These are phyloP conservation scores for Falco novaeseelandiae DNA, from an alignment of 2,797 vertebrate genomes.

Conservation along the genomic window DNA sequence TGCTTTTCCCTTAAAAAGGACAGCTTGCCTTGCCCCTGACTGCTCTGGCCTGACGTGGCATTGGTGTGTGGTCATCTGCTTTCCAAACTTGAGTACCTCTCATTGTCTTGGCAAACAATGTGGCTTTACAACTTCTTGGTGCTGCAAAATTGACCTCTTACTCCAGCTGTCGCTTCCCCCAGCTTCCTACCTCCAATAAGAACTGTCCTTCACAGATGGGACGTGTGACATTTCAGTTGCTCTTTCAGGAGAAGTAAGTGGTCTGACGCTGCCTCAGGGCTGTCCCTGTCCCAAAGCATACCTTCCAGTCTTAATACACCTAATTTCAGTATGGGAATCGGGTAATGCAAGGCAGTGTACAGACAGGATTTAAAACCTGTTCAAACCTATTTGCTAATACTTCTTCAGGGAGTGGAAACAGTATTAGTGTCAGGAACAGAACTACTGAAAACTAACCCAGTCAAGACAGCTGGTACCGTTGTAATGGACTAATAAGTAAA, in stretches of 20 bases:
- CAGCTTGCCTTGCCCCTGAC: background rate
- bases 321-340: background rate
- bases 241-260: background rate
- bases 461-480: background rate
- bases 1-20: background rate
- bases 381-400: rapidly evolving
- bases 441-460: background rate
- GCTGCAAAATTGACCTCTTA: background rate
- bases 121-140: background rate
- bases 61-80: background rate
- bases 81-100: background rate
- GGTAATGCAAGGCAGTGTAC: background rate
- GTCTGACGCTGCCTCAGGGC: background rate
- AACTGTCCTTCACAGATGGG: background rate
- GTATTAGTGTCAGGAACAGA: background rate
- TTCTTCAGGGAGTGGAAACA: background rate
- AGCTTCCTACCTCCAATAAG: background rate
- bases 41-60: background rate
- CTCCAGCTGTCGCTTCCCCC: background rate
- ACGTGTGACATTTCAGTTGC: background rate
- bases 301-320: background rate
- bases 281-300: background rate
- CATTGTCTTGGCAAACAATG: background rate
- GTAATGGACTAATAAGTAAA: too few species aligned
- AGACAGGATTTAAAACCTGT: background rate